A percentile compares a stretch with the other conserved stretches of the same genome.
Evolutionary conservation across 2,888 invertebrate genomes (phyloP).

Genomic region (Drosophila parthenogenetica): DNA sequence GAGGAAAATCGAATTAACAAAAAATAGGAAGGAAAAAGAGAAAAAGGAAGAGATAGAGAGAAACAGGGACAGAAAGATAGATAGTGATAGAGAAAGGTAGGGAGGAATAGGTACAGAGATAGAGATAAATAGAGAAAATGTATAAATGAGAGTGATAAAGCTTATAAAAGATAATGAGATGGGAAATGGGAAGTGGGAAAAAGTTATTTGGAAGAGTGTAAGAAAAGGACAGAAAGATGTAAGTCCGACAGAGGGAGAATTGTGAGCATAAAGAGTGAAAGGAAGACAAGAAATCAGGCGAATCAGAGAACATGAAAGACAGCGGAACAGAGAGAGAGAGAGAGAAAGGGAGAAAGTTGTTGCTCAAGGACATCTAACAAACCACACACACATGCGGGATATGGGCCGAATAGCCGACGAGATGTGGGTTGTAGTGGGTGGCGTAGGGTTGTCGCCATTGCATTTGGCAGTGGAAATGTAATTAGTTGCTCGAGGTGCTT

Average conservation of each 20-base stretch:
- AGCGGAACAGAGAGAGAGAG: not conserved
- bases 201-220: too few species aligned
- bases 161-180: not conserved
- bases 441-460: conserved; percentile 21
- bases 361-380: conserved; percentile 48
- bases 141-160: not conserved
- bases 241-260: not conserved
- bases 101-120: not conserved
- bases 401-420: not conserved
- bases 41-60: not conserved
- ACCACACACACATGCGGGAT: conserved; percentile 10
- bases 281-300: too few species aligned
- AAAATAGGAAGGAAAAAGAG: not conserved
- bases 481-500: conserved; percentile 79
- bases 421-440: not conserved
- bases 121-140: not conserved
- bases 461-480: conserved; percentile 66
- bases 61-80: not conserved
- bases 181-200: too few species aligned
- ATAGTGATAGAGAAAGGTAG: not conserved
- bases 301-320: not conserved
- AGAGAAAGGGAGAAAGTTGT: conserved; percentile 6
- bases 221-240: not conserved
- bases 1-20: not conserved
- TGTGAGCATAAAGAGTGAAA: not conserved